Evolutionary conservation across 2,113 vertebrate species (phyloP), one percentile per base, ranked within the genome.

Genomic region (Paedocypris sp.): DNA sequence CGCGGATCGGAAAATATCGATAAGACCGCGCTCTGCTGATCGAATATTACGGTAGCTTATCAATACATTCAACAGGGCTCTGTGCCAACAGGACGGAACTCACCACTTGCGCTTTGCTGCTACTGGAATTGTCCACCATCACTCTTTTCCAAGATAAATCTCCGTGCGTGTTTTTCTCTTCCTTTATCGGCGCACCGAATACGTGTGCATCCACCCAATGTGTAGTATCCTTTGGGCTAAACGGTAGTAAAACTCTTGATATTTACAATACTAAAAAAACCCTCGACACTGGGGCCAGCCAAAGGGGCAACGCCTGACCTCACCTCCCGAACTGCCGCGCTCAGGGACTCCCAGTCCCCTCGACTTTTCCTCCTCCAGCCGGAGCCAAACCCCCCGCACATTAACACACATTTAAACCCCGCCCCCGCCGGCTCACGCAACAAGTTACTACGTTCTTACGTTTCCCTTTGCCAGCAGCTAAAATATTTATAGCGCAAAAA

Each of bases 101-200:
- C 82, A 87, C 85, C 85, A 79, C 85, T 77, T 86, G 83, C 62
- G 77, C 75, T 76, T 82, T 86, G 66, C 71, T 73, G 71, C 69
- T 76, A 49, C 68, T 73, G 22, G 82, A 82, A 71, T 77, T 85
- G 80, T 87, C 82, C 83, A 87, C 85, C 80, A 77, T 76, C 71
- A 77, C 77, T 75, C 39, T 45, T 51, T 46, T 50, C 60, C 31
- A 53, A 51, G 23, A 41, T 31, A 45, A 49, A 43, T 66, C 67
- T 70, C 70, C 71, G 67, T 38, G 26, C 5, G 67, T 65, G 75
- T 68, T 43, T 69, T 64, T 42, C 47, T 66, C 25, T 61, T 56
- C 68, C 45, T 46, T 54, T 81, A 73, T 72, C 76, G 69, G 70
- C 57, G 75, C 58, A 61, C 77, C 33, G 3, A 41, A 29, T 16